phyloP scores from a whole-genome alignment of 64 coral and sea anemone species.

The Montipora efflorescens region DNA sequence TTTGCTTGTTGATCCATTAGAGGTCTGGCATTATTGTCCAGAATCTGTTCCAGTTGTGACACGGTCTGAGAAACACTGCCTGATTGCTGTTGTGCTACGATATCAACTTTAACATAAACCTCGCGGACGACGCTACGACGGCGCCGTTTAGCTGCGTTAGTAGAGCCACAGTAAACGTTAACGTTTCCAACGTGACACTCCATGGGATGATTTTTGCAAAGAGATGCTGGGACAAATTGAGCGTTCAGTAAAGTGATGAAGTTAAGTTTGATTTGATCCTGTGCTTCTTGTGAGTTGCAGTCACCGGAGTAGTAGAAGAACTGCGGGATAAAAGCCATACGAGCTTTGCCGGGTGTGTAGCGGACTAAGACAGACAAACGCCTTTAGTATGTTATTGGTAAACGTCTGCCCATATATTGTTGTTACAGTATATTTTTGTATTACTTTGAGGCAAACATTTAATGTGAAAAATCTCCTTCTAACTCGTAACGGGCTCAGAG shows the following conservation, averaged over 20 bases:
- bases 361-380: constrained; percentile 60
- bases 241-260: constrained; percentile 65
- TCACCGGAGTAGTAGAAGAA: constrained; percentile 93
- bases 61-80: constrained; percentile 17
- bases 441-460: too few species aligned
- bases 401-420: too few species aligned
- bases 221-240: constrained; percentile 14
- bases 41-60: constrained; percentile 20
- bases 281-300: constrained; percentile 72
- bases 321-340: neutral
- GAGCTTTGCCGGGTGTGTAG: constrained; percentile 67
- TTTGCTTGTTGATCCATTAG: constrained; percentile 69
- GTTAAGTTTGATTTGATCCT: constrained; percentile 79
- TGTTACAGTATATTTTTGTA: too few species aligned
- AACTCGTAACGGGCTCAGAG: too few species aligned
- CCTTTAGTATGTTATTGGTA: neutral
- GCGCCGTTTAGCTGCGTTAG: constrained; percentile 44
- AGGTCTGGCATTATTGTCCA: constrained; percentile 68
- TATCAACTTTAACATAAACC: constrained; percentile 71
- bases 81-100: constrained; percentile 12
- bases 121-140: constrained; percentile 65
- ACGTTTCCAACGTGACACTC: constrained; percentile 78
- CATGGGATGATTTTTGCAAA: constrained; percentile 35
- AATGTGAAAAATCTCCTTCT: too few species aligned
- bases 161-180: constrained; percentile 82